These are phyloP conservation scores for Spilosoma lubricipeda DNA, from an alignment of 2,888 invertebrate genomes.

Conservation along the genomic window DNA sequence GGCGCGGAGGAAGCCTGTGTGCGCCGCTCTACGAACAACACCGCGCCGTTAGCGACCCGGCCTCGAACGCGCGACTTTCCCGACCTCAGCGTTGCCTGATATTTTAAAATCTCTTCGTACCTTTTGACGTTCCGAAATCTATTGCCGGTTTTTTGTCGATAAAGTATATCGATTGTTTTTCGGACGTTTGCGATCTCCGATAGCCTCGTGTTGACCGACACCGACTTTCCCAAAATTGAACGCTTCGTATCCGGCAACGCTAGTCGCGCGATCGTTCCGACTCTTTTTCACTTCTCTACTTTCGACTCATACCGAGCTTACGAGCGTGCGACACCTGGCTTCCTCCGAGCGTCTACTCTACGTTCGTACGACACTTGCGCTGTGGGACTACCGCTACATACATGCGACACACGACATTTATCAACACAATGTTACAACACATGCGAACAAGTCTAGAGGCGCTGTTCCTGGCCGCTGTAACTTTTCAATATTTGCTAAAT, in stretches of 20 bases:
- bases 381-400: constrained; percentile 3
- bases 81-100: constrained; percentile 15
- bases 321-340: constrained; percentile 48
- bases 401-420: constrained; percentile 16
- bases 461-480: neutral
- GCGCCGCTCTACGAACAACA: constrained; percentile 65
- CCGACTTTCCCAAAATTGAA: neutral
- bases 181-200: neutral
- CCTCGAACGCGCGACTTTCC: constrained; percentile 22
- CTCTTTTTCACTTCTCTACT: constrained; percentile 20
- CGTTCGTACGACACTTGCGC: constrained; percentile 9
- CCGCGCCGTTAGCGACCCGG: constrained; percentile 48
- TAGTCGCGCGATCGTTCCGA: constrained; percentile 10
- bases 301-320: constrained; percentile 13
- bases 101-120: too few relatives aligned
- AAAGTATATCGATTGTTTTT: neutral
- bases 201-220: neutral
- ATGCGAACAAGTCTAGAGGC: neutral
- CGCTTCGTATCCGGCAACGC: constrained; percentile 20
- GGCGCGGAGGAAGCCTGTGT: constrained; percentile 62
- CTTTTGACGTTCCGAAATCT: neutral
- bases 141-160: neutral
- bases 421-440: neutral
- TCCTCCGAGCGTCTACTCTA: constrained; percentile 54
- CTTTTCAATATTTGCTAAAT: neutral